These are phyloP conservation scores for Salvelinus alpinus DNA, from an alignment of 2,113 vertebrate species.

Conservation along the genomic window DNA sequence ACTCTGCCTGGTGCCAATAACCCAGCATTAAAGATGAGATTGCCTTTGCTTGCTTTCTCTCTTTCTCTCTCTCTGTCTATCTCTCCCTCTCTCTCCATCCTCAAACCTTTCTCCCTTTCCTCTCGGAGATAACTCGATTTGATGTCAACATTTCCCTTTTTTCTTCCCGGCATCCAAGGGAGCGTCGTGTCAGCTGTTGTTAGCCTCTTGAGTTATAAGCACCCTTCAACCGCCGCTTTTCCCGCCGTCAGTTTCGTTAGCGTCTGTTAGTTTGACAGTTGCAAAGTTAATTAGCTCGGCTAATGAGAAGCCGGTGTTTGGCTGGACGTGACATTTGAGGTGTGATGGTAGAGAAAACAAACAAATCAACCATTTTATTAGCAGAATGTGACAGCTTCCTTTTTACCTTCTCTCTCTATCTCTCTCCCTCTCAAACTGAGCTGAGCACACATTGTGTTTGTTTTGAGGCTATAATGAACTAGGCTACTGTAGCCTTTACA, in stretches of 20 bases:
- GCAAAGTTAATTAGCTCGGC: constrained; percentile 70
- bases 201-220: constrained; percentile 68
- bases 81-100: constrained; percentile 8
- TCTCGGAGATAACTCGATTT: constrained; percentile 85
- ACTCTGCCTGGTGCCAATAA: constrained; percentile 76
- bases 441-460: constrained; percentile 41
- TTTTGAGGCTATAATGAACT: constrained; percentile 56
- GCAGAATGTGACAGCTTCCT: constrained; percentile 61
- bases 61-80: constrained; percentile 7
- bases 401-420: constrained; percentile 14
- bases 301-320: constrained; percentile 63
- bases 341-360: constrained; percentile 64
- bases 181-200: constrained; percentile 75
- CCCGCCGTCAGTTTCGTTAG: constrained; percentile 61
- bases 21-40: constrained; percentile 63
- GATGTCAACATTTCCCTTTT: constrained; percentile 84
- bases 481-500: constrained; percentile 8
- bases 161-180: constrained; percentile 81
- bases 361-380: constrained; percentile 72
- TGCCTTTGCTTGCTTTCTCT: constrained; percentile 19
- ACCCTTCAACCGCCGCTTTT: constrained; percentile 50
- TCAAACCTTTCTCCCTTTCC: constrained; percentile 17
- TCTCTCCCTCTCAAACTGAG: constrained; percentile 13
- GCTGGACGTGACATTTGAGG: constrained; percentile 71
- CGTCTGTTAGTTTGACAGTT: constrained; percentile 63